Conservation (phyloP, 2,888 invertebrate species). For the Exocentrus adspersus region DNA sequence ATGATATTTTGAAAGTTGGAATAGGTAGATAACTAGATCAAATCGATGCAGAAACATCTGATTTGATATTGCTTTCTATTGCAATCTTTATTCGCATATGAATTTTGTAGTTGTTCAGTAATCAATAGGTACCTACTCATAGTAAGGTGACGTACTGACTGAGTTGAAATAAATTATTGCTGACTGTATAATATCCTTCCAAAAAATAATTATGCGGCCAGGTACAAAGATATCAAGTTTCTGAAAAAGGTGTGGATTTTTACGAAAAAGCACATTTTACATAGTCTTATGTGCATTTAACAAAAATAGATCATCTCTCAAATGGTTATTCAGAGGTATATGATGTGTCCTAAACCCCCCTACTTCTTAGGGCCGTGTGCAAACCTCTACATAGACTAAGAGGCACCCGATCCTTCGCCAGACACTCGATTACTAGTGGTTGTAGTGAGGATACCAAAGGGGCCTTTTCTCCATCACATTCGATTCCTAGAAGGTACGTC, state of each 20-base stretch:
- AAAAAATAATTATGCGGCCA: constrained; percentile 28
- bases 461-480: constrained; percentile 57
- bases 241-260: constrained; percentile 62
- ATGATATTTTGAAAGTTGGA: too few relatives aligned
- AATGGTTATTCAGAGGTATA: constrained; percentile 64
- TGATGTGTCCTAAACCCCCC: constrained; percentile 48
- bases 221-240: constrained; percentile 57
- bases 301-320: constrained; percentile 66
- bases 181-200: too few relatives aligned
- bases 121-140: too few relatives aligned
- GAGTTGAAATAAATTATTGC: too few relatives aligned
- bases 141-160: too few relatives aligned
- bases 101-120: too few relatives aligned
- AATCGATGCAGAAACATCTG: too few relatives aligned
- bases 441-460: constrained; percentile 67
- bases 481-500: constrained; percentile 64
- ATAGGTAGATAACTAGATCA: too few relatives aligned
- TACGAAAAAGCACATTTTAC: constrained; percentile 59
- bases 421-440: constrained; percentile 72
- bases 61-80: too few relatives aligned
- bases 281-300: constrained; percentile 58
- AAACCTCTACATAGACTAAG: constrained; percentile 71
- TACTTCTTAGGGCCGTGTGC: constrained; percentile 68
- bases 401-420: constrained; percentile 63
- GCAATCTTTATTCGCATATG: too few relatives aligned